Conservation (phyloP, 2,113 vertebrate species). For the Junco hyemalis region DNA sequence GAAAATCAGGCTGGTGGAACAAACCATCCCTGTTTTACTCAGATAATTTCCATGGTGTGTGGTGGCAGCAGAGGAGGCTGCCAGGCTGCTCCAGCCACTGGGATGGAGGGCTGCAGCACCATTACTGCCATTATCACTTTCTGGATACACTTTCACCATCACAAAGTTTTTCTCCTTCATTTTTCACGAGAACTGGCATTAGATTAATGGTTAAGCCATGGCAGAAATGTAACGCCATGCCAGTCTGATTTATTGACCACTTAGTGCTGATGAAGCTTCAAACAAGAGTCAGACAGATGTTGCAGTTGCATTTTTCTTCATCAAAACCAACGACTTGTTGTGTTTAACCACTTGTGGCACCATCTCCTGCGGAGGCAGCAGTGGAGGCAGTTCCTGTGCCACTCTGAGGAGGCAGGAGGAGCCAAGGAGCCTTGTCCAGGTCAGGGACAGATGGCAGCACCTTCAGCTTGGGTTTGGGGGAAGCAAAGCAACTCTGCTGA, state of each 20-base stretch:
- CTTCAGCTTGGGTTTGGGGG: accelerated
- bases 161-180: slow-evolving; percentile 72
- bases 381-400: neutral
- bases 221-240: slow-evolving; percentile 80
- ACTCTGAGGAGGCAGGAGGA: neutral
- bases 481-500: neutral
- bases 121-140: slow-evolving; percentile 58
- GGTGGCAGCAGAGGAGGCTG: neutral
- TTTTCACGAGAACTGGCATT: slow-evolving; percentile 78
- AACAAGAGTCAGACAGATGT: slow-evolving; percentile 89
- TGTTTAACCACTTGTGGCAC: slow-evolving; percentile 24
- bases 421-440: neutral
- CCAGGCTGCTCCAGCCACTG: neutral
- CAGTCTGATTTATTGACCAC: slow-evolving; percentile 96
- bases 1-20: neutral
- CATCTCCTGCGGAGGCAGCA: neutral
- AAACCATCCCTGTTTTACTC: neutral
- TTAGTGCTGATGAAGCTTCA: slow-evolving; percentile 96
- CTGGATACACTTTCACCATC: slow-evolving; percentile 58
- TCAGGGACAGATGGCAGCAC: neutral
- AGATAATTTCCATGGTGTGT: neutral
- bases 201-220: slow-evolving; percentile 85
- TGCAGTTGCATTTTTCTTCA: slow-evolving; percentile 88
- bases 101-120: slow-evolving; percentile 52
- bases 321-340: slow-evolving; percentile 70